Evolutionary conservation across 2,888 invertebrate species (phyloP), one percentile per base, ranked within the genome.

Genomic region (Tenthredo livida): DNA sequence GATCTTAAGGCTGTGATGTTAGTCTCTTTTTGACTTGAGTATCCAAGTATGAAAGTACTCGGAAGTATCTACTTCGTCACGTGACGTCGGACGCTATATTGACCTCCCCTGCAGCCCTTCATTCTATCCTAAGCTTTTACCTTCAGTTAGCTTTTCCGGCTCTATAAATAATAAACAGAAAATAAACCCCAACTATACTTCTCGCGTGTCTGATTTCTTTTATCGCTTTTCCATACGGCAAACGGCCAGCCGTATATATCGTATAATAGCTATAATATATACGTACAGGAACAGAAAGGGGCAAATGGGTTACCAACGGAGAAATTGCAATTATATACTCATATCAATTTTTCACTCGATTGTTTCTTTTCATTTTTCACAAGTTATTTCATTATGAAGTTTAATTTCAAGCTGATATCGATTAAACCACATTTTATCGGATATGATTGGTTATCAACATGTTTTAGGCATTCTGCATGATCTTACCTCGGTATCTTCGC

Each of bases 41-140:
- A 47, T 77, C 15, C n/a, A 12, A 21, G 43, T 73, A 43, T 73
- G 73, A 73, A 73, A 43, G 43, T 73, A 73, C 43, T 40, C 40
- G 73, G 73, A 43, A 73, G 73, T 43, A 43, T 73, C 73, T 73
- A 77, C 77, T 50, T 77, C 77, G 77, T 47, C 50, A 50, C 50
- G 77, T 77, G 77, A 54, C 77, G 33, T 73, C 25, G 12, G 43
- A 43, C 73, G 21, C 25, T 73, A 43, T 43, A 25, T 73, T 73
- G 73, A 73, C 73, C 73, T 73, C 21, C 17, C 73, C 15, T 33
- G 17, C 15, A 47, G 47, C 54, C 73, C 73, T 43, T 73, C 43
- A 25, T 21, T 25, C 73, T 29, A 21, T 73, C 73, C 29, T 43
- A 7, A n/a, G 43, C 73, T 73, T 73, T 73, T 43, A 73, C 21